These are phyloP conservation scores for Sphyrna mokarran DNA, from an alignment of 2,113 vertebrate genomes.

Conservation along the genomic window DNA sequence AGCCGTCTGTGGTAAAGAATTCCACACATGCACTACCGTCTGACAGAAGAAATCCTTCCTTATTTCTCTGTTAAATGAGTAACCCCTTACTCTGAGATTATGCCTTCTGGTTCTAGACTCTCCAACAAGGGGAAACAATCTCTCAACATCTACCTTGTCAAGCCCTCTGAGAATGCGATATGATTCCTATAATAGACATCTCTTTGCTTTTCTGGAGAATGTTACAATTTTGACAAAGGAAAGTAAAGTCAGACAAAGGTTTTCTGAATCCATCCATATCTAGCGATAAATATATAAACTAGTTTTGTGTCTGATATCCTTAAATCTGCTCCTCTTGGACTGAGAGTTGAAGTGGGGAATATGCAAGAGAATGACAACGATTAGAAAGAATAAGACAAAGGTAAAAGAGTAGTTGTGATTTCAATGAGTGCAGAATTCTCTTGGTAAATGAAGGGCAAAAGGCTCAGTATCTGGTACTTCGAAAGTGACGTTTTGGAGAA, in stretches of 20 bases:
- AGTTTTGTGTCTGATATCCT: neutral
- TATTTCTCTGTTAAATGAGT: too few relatives aligned
- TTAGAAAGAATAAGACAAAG: neutral
- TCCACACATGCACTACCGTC: too few relatives aligned
- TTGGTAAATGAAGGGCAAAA: neutral
- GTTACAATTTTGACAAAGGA: neutral
- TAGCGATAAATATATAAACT: neutral
- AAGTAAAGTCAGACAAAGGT: neutral
- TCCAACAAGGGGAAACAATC: too few relatives aligned
- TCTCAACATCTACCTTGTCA: too few relatives aligned
- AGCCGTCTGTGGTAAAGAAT: too few relatives aligned
- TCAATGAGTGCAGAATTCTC: neutral
- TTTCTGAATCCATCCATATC: neutral
- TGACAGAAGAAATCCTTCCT: too few relatives aligned
- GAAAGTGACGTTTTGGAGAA: neutral
- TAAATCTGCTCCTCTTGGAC: neutral
- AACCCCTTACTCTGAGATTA: too few relatives aligned
- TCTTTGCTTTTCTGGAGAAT: neutral
- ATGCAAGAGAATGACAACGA: neutral
- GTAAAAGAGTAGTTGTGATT: neutral
- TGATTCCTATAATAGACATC: too few relatives aligned
- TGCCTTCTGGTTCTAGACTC: too few relatives aligned
- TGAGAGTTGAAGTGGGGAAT: neutral
- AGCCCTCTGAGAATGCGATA: too few relatives aligned
- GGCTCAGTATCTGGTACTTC: neutral